These are phyloP conservation scores for Reticulitermes speratus DNA, from an alignment of 1,140 invertebrate species.

Conservation along the genomic window DNA sequence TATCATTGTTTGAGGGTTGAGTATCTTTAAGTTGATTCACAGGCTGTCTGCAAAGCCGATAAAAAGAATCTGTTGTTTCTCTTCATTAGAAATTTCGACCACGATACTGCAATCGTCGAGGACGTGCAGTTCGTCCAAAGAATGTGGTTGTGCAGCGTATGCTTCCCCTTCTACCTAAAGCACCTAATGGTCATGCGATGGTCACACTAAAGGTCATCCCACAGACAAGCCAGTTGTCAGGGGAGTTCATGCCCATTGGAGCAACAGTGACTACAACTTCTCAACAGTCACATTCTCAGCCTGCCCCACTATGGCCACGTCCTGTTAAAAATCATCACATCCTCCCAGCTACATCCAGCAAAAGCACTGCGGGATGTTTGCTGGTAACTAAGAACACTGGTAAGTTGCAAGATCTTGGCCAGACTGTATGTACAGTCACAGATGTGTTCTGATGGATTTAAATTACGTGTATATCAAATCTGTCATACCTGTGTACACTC, in stretches of 20 bases:
- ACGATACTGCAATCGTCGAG: slow-evolving; percentile 53
- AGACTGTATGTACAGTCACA: background rate
- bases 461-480: too few species aligned
- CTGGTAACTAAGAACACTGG: background rate
- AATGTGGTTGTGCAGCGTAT: slow-evolving; percentile 59
- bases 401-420: background rate
- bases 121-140: slow-evolving; percentile 48
- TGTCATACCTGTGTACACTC: too few species aligned
- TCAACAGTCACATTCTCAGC: background rate
- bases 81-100: slow-evolving; percentile 39
- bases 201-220: slow-evolving; percentile 46
- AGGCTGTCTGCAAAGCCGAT: too few species aligned
- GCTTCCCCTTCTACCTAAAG: slow-evolving; percentile 53
- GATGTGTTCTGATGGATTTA: too few species aligned
- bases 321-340: slow-evolving; percentile 18
- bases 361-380: background rate
- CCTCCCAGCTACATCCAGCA: slow-evolving; percentile 2
- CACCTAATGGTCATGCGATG: slow-evolving; percentile 44
- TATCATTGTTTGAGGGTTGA: too few species aligned
- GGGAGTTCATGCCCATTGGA: slow-evolving; percentile 33
- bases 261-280: background rate
- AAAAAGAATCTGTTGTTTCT: background rate
- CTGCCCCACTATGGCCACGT: background rate
- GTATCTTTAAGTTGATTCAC: too few species aligned
- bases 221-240: slow-evolving; percentile 31